phyloP scores from a whole-genome alignment of 2,113 vertebrate species.

The Gymnorhina tibicen region DNA sequence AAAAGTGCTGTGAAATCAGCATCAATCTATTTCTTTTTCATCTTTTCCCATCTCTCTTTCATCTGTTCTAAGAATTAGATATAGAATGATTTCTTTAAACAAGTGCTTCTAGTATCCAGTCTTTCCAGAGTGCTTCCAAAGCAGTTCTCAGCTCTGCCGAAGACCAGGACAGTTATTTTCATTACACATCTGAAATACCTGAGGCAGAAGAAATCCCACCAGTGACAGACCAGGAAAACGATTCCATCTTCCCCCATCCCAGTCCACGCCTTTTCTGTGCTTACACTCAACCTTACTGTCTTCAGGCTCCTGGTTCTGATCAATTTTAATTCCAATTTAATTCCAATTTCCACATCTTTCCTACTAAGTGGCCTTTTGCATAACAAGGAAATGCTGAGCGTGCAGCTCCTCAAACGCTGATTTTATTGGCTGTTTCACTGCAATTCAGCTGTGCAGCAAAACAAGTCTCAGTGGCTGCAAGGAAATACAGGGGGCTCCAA shows the following conservation, averaged over 20 bases:
- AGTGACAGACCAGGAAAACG: not conserved
- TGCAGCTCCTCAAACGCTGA: not conserved
- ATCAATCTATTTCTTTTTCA: not conserved
- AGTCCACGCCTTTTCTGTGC: not conserved
- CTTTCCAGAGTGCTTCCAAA: not conserved
- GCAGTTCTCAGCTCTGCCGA: not conserved
- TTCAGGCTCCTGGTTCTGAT: not conserved
- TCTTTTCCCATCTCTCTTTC: not conserved
- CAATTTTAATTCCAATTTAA: not conserved
- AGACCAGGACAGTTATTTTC: not conserved
- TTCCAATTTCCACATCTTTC: not conserved
- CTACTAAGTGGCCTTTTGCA: not conserved
- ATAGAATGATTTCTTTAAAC: not conserved
- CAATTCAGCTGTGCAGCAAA: not conserved
- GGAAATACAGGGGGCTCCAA: not conserved
- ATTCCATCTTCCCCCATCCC: not conserved
- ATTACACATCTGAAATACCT: not conserved
- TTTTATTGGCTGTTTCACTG: not conserved
- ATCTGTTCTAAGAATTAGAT: not conserved
- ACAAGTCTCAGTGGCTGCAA: not conserved
- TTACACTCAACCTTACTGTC: not conserved
- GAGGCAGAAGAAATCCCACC: not conserved
- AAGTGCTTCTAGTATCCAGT: not conserved
- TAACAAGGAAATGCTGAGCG: not conserved
- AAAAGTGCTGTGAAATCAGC: not conserved